A percentile compares a stretch with the other conserved stretches of the same genome.
Evolutionary conservation across 2,113 vertebrate species (phyloP).

Genomic region (Dicrurus megarhynchus): DNA sequence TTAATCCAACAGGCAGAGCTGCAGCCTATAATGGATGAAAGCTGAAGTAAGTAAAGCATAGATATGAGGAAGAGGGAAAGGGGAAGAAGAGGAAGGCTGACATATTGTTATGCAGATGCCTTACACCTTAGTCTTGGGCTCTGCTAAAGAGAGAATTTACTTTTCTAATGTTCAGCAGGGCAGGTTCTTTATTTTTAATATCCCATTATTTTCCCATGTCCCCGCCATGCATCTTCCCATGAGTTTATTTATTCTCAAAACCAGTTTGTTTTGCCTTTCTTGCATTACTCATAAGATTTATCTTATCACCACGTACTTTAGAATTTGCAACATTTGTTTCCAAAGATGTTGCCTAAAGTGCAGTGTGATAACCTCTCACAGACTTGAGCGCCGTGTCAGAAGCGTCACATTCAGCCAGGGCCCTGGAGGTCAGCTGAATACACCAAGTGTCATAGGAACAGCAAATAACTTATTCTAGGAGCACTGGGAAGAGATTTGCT

Average conservation of each 20-base stretch:
- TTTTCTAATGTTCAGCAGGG: background rate
- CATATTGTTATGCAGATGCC: background rate
- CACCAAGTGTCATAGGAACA: background rate
- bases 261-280: background rate
- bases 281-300: background rate
- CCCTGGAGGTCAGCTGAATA: background rate
- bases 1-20: background rate
- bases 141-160: background rate
- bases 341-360: background rate
- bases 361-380: background rate
- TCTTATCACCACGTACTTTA: background rate
- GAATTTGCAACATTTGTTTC: background rate
- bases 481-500: background rate
- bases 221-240: background rate
- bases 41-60: background rate
- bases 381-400: fast-evolving
- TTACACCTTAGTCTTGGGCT: background rate
- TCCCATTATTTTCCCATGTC: background rate
- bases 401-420: background rate
- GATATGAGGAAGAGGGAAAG: background rate
- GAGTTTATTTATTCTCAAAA: background rate
- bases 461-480: background rate
- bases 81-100: background rate
- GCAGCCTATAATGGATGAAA: background rate
- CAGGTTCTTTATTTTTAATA: background rate